Evolutionary conservation across 2,113 vertebrate genomes (phyloP), one percentile per base, ranked within the genome.

Genomic region (Xyliphius kryptos): DNA sequence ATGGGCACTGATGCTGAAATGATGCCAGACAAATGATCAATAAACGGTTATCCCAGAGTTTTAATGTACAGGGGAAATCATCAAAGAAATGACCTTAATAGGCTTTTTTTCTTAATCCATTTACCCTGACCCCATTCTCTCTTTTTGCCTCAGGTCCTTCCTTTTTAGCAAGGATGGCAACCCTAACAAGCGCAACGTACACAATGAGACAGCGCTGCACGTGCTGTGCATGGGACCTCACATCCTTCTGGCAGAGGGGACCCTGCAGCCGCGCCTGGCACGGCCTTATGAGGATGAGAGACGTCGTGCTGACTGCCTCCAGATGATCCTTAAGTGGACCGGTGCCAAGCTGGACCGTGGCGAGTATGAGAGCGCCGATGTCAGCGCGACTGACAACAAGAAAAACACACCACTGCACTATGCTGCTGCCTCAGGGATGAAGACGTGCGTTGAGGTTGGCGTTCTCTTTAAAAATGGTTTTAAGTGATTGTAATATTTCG

Each of bases 391-490:
- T 0, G 96, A 99, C 86, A 94, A 97, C 77, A 97, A 95, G 84
- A 97, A 94, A 79, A 96, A 91, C 81, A 95, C 93, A 17, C 87
- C 91, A 59, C 85, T 98, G 73, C 96, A 98, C 83, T 98, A 98
- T 63, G 92, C 95, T 70, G 92, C 95, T 74, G 93, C 93, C 87
- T 95, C 95, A 80, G 96, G 96, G 83, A 95, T 97, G 94, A 97
- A 91, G 88, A 90, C 83, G n/a, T 95, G 94, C 77, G 93, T 98
- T 1, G 92, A 94, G 94, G 96, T n/a, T n/a, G n/a, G n/a, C n/a
- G n/a, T n/a, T n/a, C n/a, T n/a, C n/a, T n/a, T n/a, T n/a, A n/a
- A n/a, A n/a, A n/a, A n/a, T n/a, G n/a, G n/a, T n/a, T n/a, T n/a
- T n/a, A n/a, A n/a, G n/a, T n/a, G n/a, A n/a, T n/a, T n/a, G n/a